Evolutionary conservation across 2,888 invertebrate species (phyloP).

Genomic region (Electrophaes corylata): DNA sequence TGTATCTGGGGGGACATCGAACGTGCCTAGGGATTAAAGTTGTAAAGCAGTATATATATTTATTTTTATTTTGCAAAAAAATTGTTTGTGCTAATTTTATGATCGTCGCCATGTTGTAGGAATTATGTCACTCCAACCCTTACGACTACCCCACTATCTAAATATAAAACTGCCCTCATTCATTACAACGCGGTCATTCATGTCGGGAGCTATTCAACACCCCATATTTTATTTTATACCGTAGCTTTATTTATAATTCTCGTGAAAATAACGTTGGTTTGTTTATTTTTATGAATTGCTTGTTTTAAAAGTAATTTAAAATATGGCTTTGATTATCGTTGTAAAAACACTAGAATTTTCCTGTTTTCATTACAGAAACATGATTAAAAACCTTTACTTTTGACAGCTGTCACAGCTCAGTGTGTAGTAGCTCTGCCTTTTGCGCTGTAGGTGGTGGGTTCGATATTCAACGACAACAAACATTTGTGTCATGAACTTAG

Average conservation of each 20-base stretch:
- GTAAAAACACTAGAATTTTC: no score
- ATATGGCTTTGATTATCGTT: neutral
- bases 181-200: conserved; percentile 11
- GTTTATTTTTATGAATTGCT: neutral
- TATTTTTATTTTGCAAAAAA: no score
- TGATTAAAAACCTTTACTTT: no score
- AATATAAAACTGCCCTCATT: conserved; percentile 13
- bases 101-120: neutral
- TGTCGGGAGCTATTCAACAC: conserved; percentile 1
- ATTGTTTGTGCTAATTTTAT: conserved; percentile 1
- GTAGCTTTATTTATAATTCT: neutral
- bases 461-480: no score
- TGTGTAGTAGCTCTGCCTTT: no score
- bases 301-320: neutral
- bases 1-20: no score
- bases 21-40: no score
- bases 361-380: no score
- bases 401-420: no score
- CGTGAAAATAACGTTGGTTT: neutral
- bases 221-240: conserved; percentile 5
- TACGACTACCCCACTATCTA: conserved; percentile 9
- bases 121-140: conserved; percentile 9
- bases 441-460: no score
- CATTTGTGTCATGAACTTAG: no score
- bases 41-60: no score